These are phyloP conservation scores for Ploceus nigricollis DNA, from an alignment of 2,113 vertebrate species.

Conservation along the genomic window DNA sequence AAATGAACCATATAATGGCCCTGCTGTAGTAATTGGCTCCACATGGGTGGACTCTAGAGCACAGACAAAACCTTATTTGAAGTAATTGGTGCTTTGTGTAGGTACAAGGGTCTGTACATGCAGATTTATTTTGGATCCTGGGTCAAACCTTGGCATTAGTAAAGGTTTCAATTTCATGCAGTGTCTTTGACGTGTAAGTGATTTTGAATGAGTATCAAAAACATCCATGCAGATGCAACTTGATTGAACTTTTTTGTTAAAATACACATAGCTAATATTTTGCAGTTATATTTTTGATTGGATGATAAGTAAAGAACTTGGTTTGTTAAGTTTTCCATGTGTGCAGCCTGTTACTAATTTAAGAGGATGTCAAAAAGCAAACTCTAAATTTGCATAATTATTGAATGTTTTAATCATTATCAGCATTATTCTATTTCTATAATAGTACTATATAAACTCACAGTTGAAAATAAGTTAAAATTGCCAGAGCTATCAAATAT, in stretches of 20 bases:
- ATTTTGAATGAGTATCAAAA: conserved; percentile 53
- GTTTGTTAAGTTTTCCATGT: background rate
- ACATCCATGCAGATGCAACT: conserved; percentile 8
- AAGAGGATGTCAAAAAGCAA: background rate
- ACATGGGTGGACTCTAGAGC: conserved; percentile 56
- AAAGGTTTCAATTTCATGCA: conserved; percentile 60
- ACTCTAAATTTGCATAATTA: background rate
- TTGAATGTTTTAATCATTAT: background rate
- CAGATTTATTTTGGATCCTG: conserved; percentile 63
- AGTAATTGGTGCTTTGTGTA: conserved; percentile 69
- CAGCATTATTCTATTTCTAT: background rate
- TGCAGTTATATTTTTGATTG: background rate
- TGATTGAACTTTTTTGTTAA: background rate
- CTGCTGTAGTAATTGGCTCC: conserved; percentile 64
- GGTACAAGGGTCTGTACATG: conserved; percentile 58
- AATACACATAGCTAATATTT: background rate
- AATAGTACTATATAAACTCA: background rate
- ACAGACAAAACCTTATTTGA: conserved; percentile 65
- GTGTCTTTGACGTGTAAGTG: conserved; percentile 57
- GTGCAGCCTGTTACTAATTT: background rate
- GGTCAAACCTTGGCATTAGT: conserved; percentile 58
- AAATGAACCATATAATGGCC: conserved; percentile 69
- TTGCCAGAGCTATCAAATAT: background rate
- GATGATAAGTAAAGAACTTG: background rate
- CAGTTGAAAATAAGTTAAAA: background rate